phyloP scores from a whole-genome alignment of 2,888 invertebrate genomes.

The Yponomeuta plumbellus region DNA sequence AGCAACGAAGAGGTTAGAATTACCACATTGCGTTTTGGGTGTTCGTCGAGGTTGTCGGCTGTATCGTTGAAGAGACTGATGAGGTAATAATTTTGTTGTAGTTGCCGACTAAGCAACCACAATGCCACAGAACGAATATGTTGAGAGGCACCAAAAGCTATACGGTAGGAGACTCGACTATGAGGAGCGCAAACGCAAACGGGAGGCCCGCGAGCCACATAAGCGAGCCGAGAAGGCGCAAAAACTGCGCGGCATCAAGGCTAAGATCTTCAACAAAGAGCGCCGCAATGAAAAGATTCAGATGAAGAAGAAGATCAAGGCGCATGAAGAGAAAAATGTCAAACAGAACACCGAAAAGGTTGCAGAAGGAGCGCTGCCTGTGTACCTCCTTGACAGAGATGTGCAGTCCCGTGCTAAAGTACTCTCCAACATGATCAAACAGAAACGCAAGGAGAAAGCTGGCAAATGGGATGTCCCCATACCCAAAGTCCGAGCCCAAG shows the following conservation, averaged over 20 bases:
- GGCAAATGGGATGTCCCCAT: constrained; percentile 99
- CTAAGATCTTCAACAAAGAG: constrained; percentile 97
- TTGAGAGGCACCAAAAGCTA: constrained; percentile 97
- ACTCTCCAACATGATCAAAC: constrained; percentile 99
- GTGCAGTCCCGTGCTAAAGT: constrained; percentile 96
- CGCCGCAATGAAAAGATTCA: constrained; percentile 98
- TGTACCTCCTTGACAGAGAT: constrained; percentile 98
- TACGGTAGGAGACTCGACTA: constrained; percentile 97
- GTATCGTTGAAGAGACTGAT: neutral
- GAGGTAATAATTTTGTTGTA: constrained; percentile 67
- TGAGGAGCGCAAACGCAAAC: constrained; percentile 97
- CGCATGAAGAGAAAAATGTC: constrained; percentile 96
- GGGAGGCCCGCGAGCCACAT: constrained; percentile 95
- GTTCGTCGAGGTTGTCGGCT: neutral
- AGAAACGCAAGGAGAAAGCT: constrained; percentile 99
- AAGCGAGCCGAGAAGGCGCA: constrained; percentile 93
- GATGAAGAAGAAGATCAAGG: constrained; percentile 98
- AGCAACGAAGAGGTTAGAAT: constrained; percentile 14
- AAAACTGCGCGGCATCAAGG: constrained; percentile 95
- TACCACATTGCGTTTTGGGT: constrained; percentile 5
- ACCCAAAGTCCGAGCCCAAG: constrained; percentile 97
- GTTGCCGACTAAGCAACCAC: constrained; percentile 74
- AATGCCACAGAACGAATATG: constrained; percentile 99
- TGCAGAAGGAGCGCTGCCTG: constrained; percentile 94
- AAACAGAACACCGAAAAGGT: constrained; percentile 90